Evolutionary conservation across 1,140 invertebrate species (phyloP).

Genomic region (Tribolium castaneum): DNA sequence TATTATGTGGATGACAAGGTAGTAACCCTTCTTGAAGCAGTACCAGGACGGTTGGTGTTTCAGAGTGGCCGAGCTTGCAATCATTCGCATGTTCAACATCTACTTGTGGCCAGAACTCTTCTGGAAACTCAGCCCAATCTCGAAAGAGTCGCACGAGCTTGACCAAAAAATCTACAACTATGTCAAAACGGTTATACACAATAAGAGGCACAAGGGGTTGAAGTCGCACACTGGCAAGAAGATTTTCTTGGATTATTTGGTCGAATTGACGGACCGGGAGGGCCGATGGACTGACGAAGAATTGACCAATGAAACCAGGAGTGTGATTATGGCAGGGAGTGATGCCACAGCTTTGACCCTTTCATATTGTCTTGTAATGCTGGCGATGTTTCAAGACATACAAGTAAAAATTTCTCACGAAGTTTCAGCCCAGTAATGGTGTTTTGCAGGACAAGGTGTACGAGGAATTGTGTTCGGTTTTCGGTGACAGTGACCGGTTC

Average conservation of each 20-base stretch:
- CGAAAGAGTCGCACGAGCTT: not conserved
- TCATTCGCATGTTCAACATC: not conserved
- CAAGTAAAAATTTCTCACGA: constrained; percentile 45
- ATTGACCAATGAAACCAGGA: not conserved
- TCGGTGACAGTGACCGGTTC: constrained; percentile 61
- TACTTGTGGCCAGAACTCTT: not conserved
- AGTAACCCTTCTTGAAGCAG: not conserved
- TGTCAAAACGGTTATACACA: not conserved
- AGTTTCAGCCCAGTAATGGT: not conserved
- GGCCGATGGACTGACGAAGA: constrained; percentile 17
- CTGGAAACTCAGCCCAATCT: not conserved
- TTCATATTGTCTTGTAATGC: constrained; percentile 50
- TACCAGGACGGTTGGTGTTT: not conserved
- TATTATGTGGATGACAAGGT: constrained; percentile 29
- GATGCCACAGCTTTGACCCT: constrained; percentile 51
- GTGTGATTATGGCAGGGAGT: not conserved
- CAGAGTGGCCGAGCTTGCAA: not conserved
- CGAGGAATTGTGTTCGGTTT: constrained; percentile 69
- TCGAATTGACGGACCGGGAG: constrained; percentile 54
- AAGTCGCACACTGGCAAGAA: constrained; percentile 16
- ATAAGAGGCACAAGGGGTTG: not conserved
- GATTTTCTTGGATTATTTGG: constrained; percentile 50
- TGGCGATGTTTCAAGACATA: constrained; percentile 57
- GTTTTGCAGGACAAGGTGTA: constrained; percentile 68
- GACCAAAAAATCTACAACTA: not conserved